Conservation (phyloP, 2,797 vertebrate genomes). For the Tangara arthus region DNA sequence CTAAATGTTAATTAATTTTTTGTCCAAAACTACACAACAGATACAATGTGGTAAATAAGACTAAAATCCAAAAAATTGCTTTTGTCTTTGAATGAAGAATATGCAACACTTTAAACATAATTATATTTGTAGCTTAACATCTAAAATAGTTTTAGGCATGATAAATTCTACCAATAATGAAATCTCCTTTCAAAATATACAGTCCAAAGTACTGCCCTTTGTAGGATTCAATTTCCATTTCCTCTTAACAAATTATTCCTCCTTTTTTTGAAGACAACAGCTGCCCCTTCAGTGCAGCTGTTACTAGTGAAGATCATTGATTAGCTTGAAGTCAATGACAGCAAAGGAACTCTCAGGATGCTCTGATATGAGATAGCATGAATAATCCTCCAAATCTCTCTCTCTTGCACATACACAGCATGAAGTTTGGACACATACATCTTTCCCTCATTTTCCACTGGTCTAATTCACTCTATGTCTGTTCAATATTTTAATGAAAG, state of each 20-base stretch:
- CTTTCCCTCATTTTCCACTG: background rate
- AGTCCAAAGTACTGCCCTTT: background rate
- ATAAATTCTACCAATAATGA: background rate
- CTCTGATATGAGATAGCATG: background rate
- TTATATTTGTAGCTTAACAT: background rate
- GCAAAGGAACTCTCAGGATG: background rate
- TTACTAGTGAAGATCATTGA: slow-evolving; percentile 21
- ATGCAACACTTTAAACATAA: background rate
- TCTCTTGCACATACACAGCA: background rate
- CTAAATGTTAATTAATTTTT: background rate
- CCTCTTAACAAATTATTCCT: background rate
- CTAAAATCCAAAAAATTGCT: background rate
- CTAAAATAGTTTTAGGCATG: background rate
- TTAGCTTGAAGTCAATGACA: slow-evolving; percentile 37
- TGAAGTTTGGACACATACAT: background rate
- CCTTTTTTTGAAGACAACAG: background rate
- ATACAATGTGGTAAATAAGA: background rate
- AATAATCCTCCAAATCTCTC: background rate
- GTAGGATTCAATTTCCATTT: background rate
- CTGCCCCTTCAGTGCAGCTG: slow-evolving; percentile 42
- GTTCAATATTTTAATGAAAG: background rate
- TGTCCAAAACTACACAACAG: background rate
- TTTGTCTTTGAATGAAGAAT: background rate
- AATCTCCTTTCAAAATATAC: background rate
- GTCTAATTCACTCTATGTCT: background rate